Conservation (phyloP, 2,797 vertebrate species). For the Clangula hyemalis region DNA sequence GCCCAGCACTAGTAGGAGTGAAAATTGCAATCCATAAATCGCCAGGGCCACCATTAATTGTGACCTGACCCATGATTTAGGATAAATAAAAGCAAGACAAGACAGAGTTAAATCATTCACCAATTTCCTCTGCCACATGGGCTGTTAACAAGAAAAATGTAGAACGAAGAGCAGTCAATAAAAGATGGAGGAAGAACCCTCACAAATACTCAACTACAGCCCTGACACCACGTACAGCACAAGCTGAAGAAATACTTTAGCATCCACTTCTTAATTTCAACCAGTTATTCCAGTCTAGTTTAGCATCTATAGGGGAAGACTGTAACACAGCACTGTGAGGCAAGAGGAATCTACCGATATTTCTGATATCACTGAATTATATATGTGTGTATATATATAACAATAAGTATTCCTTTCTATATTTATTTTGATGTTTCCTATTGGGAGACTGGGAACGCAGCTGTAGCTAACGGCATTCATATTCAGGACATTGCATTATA, state of each 20-base stretch:
- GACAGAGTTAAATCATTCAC: not conserved
- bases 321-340: not conserved
- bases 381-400: not conserved
- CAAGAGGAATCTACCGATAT: not conserved
- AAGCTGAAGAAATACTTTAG: not conserved
- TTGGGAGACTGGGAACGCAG: not conserved
- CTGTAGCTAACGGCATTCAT: not conserved
- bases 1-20: not conserved
- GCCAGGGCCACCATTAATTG: not conserved
- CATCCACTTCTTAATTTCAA: not conserved
- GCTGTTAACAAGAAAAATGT: not conserved
- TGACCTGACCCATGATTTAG: not conserved
- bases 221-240: not conserved
- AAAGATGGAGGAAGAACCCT: not conserved
- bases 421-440: not conserved
- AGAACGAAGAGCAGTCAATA: not conserved
- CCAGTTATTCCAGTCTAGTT: not conserved
- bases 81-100: slow-evolving; percentile 32
- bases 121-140: not conserved
- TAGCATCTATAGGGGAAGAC: not conserved
- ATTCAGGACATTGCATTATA: not conserved
- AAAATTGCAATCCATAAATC: not conserved
- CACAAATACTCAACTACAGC: not conserved
- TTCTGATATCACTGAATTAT: not conserved
- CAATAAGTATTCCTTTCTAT: not conserved